Conservation (phyloP, 1,140 invertebrate genomes). For the Saccostrea echinata region DNA sequence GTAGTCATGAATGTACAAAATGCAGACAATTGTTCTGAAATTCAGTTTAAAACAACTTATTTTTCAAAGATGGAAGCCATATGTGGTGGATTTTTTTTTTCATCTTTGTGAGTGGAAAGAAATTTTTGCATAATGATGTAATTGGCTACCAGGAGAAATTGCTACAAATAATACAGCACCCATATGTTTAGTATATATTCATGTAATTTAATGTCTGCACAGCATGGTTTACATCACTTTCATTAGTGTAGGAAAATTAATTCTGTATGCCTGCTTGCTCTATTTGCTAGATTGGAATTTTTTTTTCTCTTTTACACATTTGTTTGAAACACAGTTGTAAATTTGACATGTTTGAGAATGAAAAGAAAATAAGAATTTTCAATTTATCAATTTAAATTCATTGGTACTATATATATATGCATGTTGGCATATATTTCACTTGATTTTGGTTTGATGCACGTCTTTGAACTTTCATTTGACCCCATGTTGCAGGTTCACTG, state of each 20-base stretch:
- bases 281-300: constrained; percentile 6
- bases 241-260: constrained; percentile 27
- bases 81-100: constrained; percentile 3
- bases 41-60: neutral
- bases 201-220: constrained; percentile 32
- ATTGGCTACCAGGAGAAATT: neutral
- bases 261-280: constrained; percentile 24
- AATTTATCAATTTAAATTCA: constrained; percentile 10
- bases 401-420: constrained; percentile 19
- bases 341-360: constrained; percentile 9
- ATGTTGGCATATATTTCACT: constrained; percentile 28
- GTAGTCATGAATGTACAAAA: too few species aligned
- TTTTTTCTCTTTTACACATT: neutral
- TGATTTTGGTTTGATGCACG: constrained; percentile 38
- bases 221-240: constrained; percentile 31
- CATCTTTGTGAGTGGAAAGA: neutral
- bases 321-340: neutral
- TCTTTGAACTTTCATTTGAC: constrained; percentile 38
- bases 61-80: neutral
- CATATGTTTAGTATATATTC: neutral
- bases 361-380: neutral
- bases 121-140: constrained; percentile 22
- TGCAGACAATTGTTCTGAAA: neutral
- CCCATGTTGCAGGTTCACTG: constrained; percentile 57
- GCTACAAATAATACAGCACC: neutral